Percentiles rank a stretch among this genome's conserved stretches.
phyloP scores from a whole-genome alignment of 1,140 invertebrate species.

The Macrobrachium rosenbergii region DNA sequence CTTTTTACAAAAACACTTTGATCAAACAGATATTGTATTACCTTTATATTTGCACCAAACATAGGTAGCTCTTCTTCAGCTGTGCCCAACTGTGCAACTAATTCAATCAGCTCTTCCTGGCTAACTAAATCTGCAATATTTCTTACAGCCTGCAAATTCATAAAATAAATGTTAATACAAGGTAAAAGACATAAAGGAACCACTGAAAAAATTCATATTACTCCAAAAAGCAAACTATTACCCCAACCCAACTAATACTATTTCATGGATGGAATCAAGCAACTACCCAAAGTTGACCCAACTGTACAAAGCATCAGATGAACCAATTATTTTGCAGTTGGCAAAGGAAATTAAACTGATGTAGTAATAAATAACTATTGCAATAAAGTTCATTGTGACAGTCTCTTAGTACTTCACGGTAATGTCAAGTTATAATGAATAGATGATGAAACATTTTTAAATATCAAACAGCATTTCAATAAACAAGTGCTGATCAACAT shows the following conservation, averaged over 20 bases:
- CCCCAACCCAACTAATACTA: background rate
- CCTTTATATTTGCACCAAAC: conserved; percentile 64
- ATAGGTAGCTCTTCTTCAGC: conserved; percentile 13
- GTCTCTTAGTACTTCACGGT: too few relatives aligned
- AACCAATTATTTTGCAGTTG: too few relatives aligned
- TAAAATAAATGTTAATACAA: background rate
- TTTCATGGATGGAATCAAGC: too few relatives aligned
- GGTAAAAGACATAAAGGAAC: background rate
- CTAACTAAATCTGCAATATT: conserved; percentile 59
- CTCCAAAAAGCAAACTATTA: background rate
- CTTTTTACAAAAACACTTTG: background rate
- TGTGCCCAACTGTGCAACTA: conserved; percentile 27
- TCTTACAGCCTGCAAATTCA: conserved; percentile 50
- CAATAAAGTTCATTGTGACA: too few relatives aligned
- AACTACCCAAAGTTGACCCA: too few relatives aligned
- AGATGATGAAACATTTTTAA: too few relatives aligned
- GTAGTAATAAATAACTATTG: too few relatives aligned
- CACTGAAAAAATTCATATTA: background rate
- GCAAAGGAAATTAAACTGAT: too few relatives aligned
- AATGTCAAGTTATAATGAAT: too few relatives aligned
- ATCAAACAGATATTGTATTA: background rate
- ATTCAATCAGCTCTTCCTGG: conserved; percentile 50
- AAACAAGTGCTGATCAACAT: too few relatives aligned
- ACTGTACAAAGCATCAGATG: too few relatives aligned
- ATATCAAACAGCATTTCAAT: too few relatives aligned